Percentiles rank a stretch among this genome's conserved stretches.
phyloP scores from a whole-genome alignment of 2,113 vertebrate genomes.

The Cebus imitator region DNA sequence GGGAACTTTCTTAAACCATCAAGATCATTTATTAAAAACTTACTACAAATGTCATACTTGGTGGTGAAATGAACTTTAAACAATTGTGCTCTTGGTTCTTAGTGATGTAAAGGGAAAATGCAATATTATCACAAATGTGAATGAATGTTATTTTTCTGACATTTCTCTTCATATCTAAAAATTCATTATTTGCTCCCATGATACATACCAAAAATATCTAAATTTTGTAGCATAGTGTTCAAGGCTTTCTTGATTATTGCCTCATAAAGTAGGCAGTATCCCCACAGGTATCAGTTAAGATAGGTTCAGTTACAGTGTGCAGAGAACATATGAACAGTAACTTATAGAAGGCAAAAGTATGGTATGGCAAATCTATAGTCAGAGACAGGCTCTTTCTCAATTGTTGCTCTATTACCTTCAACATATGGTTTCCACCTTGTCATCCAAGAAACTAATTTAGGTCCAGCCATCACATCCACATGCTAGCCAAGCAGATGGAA shows the following conservation, averaged over 20 bases:
- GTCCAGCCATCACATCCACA: not conserved
- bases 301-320: not conserved
- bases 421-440: not conserved
- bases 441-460: not conserved
- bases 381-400: not conserved
- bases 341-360: not conserved
- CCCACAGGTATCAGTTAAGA: not conserved
- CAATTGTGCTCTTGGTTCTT: not conserved
- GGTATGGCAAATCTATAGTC: not conserved
- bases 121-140: not conserved
- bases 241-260: not conserved
- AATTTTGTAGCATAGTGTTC: not conserved
- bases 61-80: not conserved
- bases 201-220: not conserved
- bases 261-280: not conserved
- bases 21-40: not conserved
- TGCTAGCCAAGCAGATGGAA: not conserved
- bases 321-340: not conserved
- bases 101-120: not conserved
- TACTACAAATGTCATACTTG: not conserved
- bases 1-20: not conserved
- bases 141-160: not conserved
- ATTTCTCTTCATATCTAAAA: slow-evolving; percentile 1
- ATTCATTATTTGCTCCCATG: not conserved
- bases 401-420: not conserved